Conservation (phyloP, 2,888 invertebrate species). For the Harpagoxenus sublaevis region DNA sequence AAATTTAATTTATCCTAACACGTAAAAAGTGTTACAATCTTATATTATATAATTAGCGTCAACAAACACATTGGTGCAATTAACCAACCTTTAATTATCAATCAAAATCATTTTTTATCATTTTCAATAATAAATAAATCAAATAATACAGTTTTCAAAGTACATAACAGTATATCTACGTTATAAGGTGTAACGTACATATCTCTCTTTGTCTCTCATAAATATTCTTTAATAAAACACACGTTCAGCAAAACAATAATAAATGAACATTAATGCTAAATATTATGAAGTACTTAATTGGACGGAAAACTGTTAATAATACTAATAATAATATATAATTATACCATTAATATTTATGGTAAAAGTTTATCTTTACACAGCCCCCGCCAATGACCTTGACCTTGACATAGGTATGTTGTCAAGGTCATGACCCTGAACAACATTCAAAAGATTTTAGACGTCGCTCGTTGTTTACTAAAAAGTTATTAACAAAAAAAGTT, state of each 20-base stretch:
- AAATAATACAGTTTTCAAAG: slow-evolving; percentile 16
- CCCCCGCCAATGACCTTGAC: too few species aligned
- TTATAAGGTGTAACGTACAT: neutral
- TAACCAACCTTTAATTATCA: neutral
- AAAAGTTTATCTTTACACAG: too few species aligned
- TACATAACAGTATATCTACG: slow-evolving; percentile 24
- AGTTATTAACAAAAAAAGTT: too few species aligned
- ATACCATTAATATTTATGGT: slow-evolving; percentile 6
- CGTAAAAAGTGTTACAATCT: neutral
- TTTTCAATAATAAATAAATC: slow-evolving; percentile 15
- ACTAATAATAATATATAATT: slow-evolving; percentile 10
- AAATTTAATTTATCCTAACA: neutral
- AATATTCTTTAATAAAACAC: slow-evolving; percentile 1
- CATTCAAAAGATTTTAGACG: too few species aligned
- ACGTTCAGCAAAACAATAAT: neutral
- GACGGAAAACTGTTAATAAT: slow-evolving; percentile 47
- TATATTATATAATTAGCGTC: slow-evolving; percentile 15
- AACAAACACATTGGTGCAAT: neutral
- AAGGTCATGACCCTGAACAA: too few species aligned
- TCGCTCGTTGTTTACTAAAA: too few species aligned
- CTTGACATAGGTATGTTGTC: too few species aligned
- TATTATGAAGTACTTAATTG: slow-evolving; percentile 44
- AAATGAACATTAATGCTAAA: slow-evolving; percentile 29
- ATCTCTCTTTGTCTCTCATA: neutral
- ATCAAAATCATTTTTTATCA: neutral